phyloP scores from a whole-genome alignment of 2,113 vertebrate genomes.

The Tyto alba region DNA sequence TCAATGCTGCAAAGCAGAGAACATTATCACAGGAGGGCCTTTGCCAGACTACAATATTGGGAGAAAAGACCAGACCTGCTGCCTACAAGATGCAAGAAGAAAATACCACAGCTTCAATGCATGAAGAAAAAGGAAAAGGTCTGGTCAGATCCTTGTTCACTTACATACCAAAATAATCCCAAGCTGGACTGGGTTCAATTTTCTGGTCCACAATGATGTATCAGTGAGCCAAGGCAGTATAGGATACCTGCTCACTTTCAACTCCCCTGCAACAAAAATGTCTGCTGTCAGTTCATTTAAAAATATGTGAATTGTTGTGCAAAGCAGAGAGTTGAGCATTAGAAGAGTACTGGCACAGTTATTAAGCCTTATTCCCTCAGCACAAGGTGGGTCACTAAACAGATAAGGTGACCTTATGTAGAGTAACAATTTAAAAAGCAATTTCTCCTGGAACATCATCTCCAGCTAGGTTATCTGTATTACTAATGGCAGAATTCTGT shows the following conservation, averaged over 20 bases:
- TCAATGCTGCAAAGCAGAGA: conserved; percentile 51
- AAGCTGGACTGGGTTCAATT: conserved; percentile 66
- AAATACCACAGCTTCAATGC: conserved; percentile 29
- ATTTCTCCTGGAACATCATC: not conserved
- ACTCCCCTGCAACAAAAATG: conserved; percentile 66
- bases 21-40: conserved; percentile 13
- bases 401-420: not conserved
- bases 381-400: not conserved
- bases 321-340: conserved; percentile 57
- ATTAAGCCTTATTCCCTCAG: conserved; percentile 18
- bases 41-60: not conserved
- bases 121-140: conserved; percentile 36
- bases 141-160: conserved; percentile 60
- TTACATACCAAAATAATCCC: conserved; percentile 69
- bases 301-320: conserved; percentile 40
- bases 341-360: conserved; percentile 16
- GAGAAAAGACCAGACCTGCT: conserved; percentile 47
- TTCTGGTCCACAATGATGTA: conserved; percentile 67
- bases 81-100: conserved; percentile 33
- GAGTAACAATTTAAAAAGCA: not conserved
- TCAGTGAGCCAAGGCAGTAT: conserved; percentile 67
- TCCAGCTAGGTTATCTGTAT: not conserved
- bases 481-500: not conserved
- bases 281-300: conserved; percentile 64
- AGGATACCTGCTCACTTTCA: conserved; percentile 68